Evolutionary conservation across 2,797 vertebrate species (phyloP), one percentile per base, ranked within the genome.

Genomic region (Ctenopoma multispine): DNA sequence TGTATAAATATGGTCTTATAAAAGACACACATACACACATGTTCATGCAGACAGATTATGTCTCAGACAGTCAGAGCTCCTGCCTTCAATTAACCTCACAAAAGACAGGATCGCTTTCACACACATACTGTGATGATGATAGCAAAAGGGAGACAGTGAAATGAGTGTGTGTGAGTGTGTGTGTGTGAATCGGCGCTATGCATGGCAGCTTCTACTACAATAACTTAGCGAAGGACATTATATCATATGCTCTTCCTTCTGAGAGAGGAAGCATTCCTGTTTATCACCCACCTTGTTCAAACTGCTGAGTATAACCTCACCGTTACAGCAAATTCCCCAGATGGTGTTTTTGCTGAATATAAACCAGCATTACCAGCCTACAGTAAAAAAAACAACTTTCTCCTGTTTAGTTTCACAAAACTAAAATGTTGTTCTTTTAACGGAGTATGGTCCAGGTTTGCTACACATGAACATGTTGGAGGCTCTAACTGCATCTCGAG

Each of bases 41-140:
- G 64, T 77, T 85, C 79, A 65, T 36, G 44, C 72, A 89, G 79
- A 80, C 80, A 92, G 89, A 92, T 93, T 88, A 91, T 88, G 85
- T 86, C 90, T 92, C 83, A 85, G 80, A 75, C 88, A 84, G 90
- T 89, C 87, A 86, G 86, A 87, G 85, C 86, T 91, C 77, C 75
- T 91, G 91, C 82, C 86, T 93, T 91, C 91, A 93, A 92, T 93
- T 91, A 93, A 93, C 91, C 89, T 88, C 85, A 92, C 89, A 91
- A 92, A 46, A 91, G 89, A 88, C 87, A 75, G 85, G 91, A 90
- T 94, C 89, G 77, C 82, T 90, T 82, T 81, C 87, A 82, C 80
- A 79, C 84, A 79, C 75, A 71, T 69, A 58, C 63, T 58, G 49
- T 74, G 80, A 88, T 78, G 80, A 81, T 75, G 84, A 87, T 80